Conservation (phyloP, 2,888 invertebrate genomes). For the Eustalomyia histrio region DNA sequence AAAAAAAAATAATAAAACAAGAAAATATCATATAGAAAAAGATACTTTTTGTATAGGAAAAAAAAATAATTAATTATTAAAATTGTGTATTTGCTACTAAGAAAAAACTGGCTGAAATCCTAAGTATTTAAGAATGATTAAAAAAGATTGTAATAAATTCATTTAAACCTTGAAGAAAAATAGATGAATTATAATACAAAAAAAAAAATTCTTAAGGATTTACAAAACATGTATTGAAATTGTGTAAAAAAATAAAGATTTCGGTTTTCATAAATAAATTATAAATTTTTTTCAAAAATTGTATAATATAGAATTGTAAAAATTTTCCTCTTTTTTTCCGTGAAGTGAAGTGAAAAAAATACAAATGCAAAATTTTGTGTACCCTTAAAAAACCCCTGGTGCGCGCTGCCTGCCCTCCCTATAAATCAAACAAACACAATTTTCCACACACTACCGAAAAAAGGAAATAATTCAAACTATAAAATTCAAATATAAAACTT, state of each 20-base stretch:
- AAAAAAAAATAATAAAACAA: constrained; percentile 36
- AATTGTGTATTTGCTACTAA: constrained; percentile 1
- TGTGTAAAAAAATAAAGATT: not conserved
- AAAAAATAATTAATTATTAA: not conserved
- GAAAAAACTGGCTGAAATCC: constrained; percentile 8
- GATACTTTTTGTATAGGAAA: constrained; percentile 18
- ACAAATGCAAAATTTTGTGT: constrained; percentile 74
- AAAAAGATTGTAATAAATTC: constrained; percentile 27
- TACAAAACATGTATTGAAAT: not conserved
- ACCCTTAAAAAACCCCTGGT: constrained; percentile 70
- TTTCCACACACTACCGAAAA: not conserved
- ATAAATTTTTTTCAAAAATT: not conserved
- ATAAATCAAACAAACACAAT: constrained; percentile 44
- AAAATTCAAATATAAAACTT: constrained; percentile 10
- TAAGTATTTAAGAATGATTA: constrained; percentile 7
- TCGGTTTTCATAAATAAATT: not conserved
- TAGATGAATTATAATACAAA: not conserved
- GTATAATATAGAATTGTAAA: constrained; percentile 22
- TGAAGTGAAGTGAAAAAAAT: constrained; percentile 54
- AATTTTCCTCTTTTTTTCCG: constrained; percentile 48
- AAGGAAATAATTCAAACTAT: constrained; percentile 29
- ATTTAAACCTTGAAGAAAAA: not conserved
- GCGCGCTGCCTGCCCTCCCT: constrained; percentile 64
- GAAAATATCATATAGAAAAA: constrained; percentile 4
- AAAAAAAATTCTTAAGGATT: not conserved